These are phyloP conservation scores for Acrossocheilus wenchowensis DNA, from an alignment of 2,797 vertebrate species.

Conservation along the genomic window DNA sequence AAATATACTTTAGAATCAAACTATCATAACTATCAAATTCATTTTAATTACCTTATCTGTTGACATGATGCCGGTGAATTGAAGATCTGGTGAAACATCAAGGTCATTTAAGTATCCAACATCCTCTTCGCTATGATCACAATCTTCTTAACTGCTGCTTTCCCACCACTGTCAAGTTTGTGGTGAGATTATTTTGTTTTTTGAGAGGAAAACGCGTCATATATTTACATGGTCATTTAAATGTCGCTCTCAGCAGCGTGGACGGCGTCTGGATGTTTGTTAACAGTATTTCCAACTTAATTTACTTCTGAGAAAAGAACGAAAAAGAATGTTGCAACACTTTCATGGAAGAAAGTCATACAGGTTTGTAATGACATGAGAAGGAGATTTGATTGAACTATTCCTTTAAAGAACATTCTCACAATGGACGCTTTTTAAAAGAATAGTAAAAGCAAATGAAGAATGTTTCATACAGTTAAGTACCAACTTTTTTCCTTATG, in stretches of 20 bases:
- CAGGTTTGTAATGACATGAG: neutral
- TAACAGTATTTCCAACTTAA: neutral
- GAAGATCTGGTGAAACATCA: neutral
- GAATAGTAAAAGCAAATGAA: neutral
- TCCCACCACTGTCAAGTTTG: neutral
- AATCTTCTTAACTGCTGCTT: neutral
- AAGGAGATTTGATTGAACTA: neutral
- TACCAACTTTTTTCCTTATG: conserved; percentile 13
- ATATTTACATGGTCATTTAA: neutral
- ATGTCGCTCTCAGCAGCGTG: neutral
- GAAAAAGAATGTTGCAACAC: too few species aligned
- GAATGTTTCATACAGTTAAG: neutral
- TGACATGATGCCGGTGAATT: neutral
- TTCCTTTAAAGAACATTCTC: neutral
- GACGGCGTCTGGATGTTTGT: neutral
- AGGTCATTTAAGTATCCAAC: too few species aligned
- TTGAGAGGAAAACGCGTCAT: neutral
- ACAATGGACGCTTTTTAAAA: neutral
- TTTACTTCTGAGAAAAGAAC: neutral
- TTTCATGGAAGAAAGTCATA: neutral
- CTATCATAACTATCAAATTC: neutral
- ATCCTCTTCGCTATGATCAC: neutral
- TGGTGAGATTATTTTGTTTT: neutral
- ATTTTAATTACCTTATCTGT: neutral
- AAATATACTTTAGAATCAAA: neutral